Base-by-base conservation (phyloP, 2,888 invertebrate species). In the Drosophila seclusa region DNA sequence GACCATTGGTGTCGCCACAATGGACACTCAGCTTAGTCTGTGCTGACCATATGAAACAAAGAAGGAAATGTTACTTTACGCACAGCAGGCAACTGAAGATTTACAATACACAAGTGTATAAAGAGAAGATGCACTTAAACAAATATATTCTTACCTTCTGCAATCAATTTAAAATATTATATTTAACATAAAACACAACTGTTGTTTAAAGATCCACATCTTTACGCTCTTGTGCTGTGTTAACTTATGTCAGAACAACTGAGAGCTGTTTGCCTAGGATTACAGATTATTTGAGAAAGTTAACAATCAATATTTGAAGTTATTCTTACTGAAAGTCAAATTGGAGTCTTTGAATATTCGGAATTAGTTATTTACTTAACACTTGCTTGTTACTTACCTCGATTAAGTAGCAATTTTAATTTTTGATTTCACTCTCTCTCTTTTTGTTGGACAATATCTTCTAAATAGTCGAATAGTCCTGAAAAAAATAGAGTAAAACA, bases 1-100 rank as follows among this genome's bases (percentile, higher is more conserved):
- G 77, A 74, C 74, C 83, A 82, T 76, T 64, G 68, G 58, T 65
- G 91, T 74, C 90, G 90, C 88, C 89, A 45, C 57, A 27, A 16
- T 21, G 52, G 36, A 38, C 42, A 38, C 11, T 29, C 40, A 50
- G 27, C 45, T 45, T 38, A 48, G 13, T 27, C 72, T 57, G 52
- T 62, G 62, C 52, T 49, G 49, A 62, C 54, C 68, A 73, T 27
- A 31, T 45, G 74, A 48, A 27, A 27, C 38, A 31, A 21, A 11
- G n/a, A 68, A 29, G 52, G 31, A 52, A 36, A 61, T 76, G 50
- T 64, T 64, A 48, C 40, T 36, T 38, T 34, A 45, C n/a, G 32
- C 63, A 68, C 49, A 55, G 55, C 42, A 48, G 57, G 38, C 55
- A 53, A 50, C 10, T 34, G 7, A 49, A 71, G 42, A 61, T 54